phyloP scores from a whole-genome alignment of 1,140 invertebrate species.

The Ceratosolen solmsi region DNA sequence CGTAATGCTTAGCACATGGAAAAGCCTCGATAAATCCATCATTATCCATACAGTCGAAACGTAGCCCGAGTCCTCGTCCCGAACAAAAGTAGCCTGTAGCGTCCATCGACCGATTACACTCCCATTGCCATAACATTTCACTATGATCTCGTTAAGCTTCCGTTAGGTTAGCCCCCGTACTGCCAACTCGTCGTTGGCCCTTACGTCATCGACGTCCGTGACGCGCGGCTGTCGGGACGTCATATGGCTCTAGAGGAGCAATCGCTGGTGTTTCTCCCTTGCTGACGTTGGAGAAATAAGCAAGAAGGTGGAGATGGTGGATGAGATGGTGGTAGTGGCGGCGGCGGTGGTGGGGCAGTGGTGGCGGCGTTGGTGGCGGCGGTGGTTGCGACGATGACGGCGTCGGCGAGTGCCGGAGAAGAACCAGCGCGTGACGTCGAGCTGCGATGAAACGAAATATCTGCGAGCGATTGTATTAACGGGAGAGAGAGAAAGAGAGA shows the following conservation, averaged over 20 bases:
- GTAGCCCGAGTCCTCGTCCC: too few species aligned
- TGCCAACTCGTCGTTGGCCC: not conserved
- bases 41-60: too few species aligned
- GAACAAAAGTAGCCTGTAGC: too few species aligned
- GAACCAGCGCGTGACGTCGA: slow-evolving; percentile 14
- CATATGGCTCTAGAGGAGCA: not conserved
- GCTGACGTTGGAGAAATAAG: not conserved
- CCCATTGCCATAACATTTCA: too few species aligned
- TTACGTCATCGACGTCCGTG: not conserved
- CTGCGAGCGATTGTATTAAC: not conserved
- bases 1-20: too few species aligned
- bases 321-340: too few species aligned
- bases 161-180: not conserved
- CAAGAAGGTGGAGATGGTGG: not conserved
- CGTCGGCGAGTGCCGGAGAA: not conserved
- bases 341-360: too few species aligned
- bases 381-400: not conserved
- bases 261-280: not conserved
- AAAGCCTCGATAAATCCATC: too few species aligned
- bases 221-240: not conserved
- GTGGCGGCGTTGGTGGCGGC: too few species aligned
- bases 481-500: slow-evolving; percentile 3
- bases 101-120: too few species aligned
- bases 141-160: too few species aligned
- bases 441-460: slow-evolving; percentile 22